phyloP scores from a whole-genome alignment of 2,888 invertebrate genomes.

The Seira musarum region DNA sequence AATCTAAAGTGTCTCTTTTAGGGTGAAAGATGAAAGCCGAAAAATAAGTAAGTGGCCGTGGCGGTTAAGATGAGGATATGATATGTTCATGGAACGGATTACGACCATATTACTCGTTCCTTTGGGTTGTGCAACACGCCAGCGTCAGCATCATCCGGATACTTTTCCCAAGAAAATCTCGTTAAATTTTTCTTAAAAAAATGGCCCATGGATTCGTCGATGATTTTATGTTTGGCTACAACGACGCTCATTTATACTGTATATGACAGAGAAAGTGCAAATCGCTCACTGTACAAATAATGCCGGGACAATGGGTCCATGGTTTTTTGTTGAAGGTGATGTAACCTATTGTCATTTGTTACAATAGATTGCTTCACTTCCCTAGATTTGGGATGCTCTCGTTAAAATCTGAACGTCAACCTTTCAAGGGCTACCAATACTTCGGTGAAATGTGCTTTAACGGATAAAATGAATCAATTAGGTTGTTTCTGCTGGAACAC shows the following conservation, averaged over 20 bases:
- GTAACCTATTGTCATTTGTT: not conserved
- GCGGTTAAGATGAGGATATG: not conserved
- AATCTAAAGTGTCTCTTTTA: not conserved
- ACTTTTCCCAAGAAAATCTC: not conserved
- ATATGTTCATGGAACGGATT: conserved; percentile 4
- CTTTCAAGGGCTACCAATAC: not conserved
- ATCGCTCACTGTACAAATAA: not conserved
- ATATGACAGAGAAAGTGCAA: not conserved
- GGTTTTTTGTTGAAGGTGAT: not conserved
- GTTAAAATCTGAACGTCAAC: not conserved
- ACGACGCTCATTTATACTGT: too few relatives aligned
- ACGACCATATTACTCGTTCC: not conserved
- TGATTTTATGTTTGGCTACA: not conserved
- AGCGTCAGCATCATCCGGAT: not conserved
- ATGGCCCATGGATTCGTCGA: not conserved
- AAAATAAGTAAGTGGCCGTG: not conserved
- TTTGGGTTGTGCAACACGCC: not conserved
- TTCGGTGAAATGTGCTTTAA: not conserved
- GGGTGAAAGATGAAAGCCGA: conserved; percentile 15
- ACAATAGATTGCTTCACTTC: conserved; percentile 1
- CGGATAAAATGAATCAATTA: conserved; percentile 16
- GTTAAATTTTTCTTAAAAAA: not conserved
- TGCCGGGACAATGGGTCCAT: not conserved
- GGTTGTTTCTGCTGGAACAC: not conserved
- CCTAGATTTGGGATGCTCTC: not conserved